Evolutionary conservation across 1,140 invertebrate species (phyloP).

Genomic region (Hermatobates lingyangjiaoensis): DNA sequence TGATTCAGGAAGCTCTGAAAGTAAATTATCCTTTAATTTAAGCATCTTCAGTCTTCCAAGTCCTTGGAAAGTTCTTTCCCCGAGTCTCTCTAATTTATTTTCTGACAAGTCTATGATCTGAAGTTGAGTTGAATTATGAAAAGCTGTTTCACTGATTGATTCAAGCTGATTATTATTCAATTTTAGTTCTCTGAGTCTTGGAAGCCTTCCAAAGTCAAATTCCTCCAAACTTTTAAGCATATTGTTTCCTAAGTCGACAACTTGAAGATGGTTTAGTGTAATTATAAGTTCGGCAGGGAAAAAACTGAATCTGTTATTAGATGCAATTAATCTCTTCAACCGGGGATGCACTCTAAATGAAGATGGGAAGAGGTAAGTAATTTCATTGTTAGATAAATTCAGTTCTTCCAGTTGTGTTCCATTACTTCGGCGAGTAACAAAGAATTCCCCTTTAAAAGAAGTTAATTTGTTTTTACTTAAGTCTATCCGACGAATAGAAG

Average conservation of each 20-base stretch:
- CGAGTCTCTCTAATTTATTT: slow-evolving; percentile 55
- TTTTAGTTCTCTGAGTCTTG: slow-evolving; percentile 42
- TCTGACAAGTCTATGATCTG: slow-evolving; percentile 54
- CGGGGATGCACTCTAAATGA: slow-evolving; percentile 64
- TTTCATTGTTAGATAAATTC: slow-evolving; percentile 52
- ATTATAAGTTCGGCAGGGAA: slow-evolving; percentile 64
- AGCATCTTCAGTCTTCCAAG: slow-evolving; percentile 51
- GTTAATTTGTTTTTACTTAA: slow-evolving; percentile 48
- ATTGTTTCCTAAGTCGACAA: slow-evolving; percentile 56
- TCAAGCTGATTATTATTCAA: slow-evolving; percentile 57
- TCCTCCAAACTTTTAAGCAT: slow-evolving; percentile 56
- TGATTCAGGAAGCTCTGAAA: slow-evolving; percentile 55
- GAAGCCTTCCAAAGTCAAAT: slow-evolving; percentile 62
- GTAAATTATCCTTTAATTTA: slow-evolving; percentile 51
- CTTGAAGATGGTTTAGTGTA: slow-evolving; percentile 40
- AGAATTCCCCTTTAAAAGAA: slow-evolving; percentile 60
- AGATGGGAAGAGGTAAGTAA: slow-evolving; percentile 58
- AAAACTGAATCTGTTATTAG: slow-evolving; percentile 55
- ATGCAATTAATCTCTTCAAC: slow-evolving; percentile 42
- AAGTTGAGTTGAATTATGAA: slow-evolving; percentile 75
- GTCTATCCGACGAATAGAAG: slow-evolving; percentile 44
- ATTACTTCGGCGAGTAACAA: slow-evolving; percentile 36
- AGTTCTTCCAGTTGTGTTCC: slow-evolving; percentile 45
- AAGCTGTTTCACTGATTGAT: slow-evolving; percentile 62
- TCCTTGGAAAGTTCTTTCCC: slow-evolving; percentile 64